Conservation (phyloP, 2,888 invertebrate genomes). For the Agelastica alni region DNA sequence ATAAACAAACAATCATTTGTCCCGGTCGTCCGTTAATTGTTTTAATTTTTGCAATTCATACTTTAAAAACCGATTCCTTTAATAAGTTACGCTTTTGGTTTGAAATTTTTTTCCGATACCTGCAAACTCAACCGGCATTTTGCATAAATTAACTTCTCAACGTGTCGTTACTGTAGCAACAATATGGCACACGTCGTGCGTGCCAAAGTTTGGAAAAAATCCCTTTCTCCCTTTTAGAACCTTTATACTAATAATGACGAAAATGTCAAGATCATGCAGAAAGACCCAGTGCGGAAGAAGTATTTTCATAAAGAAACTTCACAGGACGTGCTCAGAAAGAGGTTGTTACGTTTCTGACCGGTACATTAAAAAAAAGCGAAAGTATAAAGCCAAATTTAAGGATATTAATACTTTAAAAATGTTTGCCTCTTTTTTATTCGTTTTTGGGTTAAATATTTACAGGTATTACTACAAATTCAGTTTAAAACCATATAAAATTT, state of each 20-base stretch:
- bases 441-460: no score
- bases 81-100: no score
- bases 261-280: slow-evolving; percentile 15
- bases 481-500: no score
- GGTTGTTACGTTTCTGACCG: slow-evolving; percentile 3
- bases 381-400: not conserved
- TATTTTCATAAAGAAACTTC: not conserved
- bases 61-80: no score
- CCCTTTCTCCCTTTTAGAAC: slow-evolving; percentile 8
- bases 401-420: no score
- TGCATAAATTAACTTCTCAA: not conserved
- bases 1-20: no score
- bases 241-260: slow-evolving; percentile 12
- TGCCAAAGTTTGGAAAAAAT: slow-evolving; percentile 11
- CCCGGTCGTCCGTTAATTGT: no score
- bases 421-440: no score
- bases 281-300: slow-evolving; percentile 6
- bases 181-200: slow-evolving; percentile 16
- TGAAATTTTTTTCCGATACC: no score
- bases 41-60: no score
- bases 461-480: no score
- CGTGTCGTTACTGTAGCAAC: slow-evolving; percentile 13
- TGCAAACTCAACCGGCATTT: no score
- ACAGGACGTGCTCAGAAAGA: slow-evolving; percentile 7
- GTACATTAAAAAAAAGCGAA: slow-evolving; percentile 1